phyloP scores from a whole-genome alignment of 1,140 invertebrate species.

The Pinna nobilis region DNA sequence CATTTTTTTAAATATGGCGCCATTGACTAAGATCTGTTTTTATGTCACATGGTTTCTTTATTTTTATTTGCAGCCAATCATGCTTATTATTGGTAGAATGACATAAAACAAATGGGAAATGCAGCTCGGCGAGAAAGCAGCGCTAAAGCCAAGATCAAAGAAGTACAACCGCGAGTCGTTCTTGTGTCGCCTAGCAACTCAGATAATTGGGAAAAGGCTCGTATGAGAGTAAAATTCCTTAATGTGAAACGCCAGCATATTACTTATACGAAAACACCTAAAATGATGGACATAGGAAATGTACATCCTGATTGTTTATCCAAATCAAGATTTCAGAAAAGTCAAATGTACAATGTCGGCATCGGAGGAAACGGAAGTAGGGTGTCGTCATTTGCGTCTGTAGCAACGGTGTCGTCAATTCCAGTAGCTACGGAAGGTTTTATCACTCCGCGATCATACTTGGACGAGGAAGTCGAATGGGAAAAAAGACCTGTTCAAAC shows the following conservation, averaged over 20 bases:
- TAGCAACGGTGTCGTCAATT: conserved; percentile 4
- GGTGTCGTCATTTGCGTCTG: not conserved
- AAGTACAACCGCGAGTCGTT: not conserved
- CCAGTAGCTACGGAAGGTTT: not conserved
- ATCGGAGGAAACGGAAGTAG: not conserved
- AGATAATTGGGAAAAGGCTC: not conserved
- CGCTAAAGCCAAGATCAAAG: not conserved
- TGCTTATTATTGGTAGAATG: too few relatives aligned
- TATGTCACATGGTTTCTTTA: too few relatives aligned
- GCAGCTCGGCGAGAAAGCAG: not conserved
- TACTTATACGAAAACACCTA: conserved; percentile 18
- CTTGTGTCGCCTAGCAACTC: not conserved
- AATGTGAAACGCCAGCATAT: conserved; percentile 13
- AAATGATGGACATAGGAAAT: conserved; percentile 25
- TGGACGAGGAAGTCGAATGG: not conserved
- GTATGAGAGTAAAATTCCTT: conserved; percentile 30
- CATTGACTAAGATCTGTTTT: too few relatives aligned
- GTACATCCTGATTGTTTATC: not conserved
- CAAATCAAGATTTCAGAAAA: not conserved
- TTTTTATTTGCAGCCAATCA: too few relatives aligned
- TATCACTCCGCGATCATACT: not conserved
- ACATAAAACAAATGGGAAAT: conserved; percentile 25
- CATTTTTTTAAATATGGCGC: too few relatives aligned
- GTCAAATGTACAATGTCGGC: not conserved
- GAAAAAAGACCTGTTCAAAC: conserved; percentile 1